These are phyloP conservation scores for Lypha dubia DNA, from an alignment of 2,888 invertebrate genomes.

Conservation along the genomic window DNA sequence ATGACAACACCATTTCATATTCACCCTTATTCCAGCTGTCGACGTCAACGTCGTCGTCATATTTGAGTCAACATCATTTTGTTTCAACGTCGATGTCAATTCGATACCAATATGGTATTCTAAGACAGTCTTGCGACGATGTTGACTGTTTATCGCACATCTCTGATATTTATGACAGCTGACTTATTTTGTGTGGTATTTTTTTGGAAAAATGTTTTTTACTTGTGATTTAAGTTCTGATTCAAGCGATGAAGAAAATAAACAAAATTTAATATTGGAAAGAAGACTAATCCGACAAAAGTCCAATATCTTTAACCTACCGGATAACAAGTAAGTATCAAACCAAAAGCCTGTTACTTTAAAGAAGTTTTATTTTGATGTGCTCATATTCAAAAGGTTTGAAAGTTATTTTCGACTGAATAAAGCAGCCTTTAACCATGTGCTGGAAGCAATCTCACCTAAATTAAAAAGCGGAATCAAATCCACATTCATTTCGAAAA, in stretches of 20 bases:
- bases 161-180: slow-evolving; percentile 11
- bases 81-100: background rate
- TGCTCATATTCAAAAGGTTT: background rate
- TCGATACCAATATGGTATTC: slow-evolving; percentile 18
- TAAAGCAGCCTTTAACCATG: background rate
- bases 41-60: slow-evolving; percentile 19
- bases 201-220: background rate
- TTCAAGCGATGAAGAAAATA: background rate
- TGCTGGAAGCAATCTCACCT: background rate
- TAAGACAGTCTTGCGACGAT: slow-evolving; percentile 3
- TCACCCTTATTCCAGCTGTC: slow-evolving; percentile 18
- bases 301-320: background rate
- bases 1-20: too few species aligned
- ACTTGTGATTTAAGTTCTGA: background rate
- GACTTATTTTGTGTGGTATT: background rate
- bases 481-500: background rate
- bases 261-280: background rate
- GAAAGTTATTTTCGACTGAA: background rate
- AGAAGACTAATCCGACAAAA: background rate
- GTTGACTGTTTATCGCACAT: slow-evolving; percentile 37
- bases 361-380: background rate
- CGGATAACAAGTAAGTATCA: background rate
- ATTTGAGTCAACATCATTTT: too few species aligned
- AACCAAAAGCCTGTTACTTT: background rate
- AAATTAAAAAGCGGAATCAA: background rate